phyloP scores from a whole-genome alignment of 2,797 vertebrate genomes.

The Thaleichthys pacificus region DNA sequence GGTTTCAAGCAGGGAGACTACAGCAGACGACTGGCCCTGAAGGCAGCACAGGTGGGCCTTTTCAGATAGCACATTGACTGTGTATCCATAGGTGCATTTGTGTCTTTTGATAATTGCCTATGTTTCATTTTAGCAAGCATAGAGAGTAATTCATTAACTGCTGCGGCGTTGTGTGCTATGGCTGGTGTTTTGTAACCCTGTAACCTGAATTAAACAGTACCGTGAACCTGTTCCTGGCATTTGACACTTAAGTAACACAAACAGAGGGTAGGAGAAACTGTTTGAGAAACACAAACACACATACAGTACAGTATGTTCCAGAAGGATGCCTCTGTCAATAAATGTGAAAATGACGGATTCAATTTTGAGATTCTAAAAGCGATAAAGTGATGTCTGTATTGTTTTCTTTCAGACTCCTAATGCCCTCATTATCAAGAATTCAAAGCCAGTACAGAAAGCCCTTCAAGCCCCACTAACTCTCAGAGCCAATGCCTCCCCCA shows the following conservation, averaged over 20 bases:
- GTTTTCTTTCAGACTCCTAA: constrained; percentile 49
- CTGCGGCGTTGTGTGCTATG: too few relatives aligned
- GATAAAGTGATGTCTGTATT: constrained; percentile 5
- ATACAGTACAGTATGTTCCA: too few relatives aligned
- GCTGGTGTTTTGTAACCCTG: constrained; percentile 13
- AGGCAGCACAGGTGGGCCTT: constrained; percentile 56
- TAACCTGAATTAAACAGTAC: constrained; percentile 9
- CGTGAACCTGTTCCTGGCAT: constrained; percentile 26
- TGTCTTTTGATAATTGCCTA: neutral
- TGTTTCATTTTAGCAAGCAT: neutral
- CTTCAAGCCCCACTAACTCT: constrained; percentile 29
- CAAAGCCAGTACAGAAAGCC: constrained; percentile 28
- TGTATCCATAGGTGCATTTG: neutral
- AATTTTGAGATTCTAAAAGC: neutral
- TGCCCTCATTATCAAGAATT: constrained; percentile 20
- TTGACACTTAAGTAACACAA: constrained; percentile 34
- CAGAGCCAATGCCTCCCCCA: constrained; percentile 18
- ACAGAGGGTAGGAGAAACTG: constrained; percentile 17
- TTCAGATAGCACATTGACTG: neutral
- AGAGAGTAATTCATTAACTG: neutral
- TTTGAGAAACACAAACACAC: constrained; percentile 5
- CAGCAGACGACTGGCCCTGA: constrained; percentile 24
- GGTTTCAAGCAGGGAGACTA: constrained; percentile 29
- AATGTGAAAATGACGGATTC: neutral
- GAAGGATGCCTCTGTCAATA: neutral